Base-by-base conservation (phyloP, 2,797 vertebrate genomes). In the Lagorchestes hirsutus region DNA sequence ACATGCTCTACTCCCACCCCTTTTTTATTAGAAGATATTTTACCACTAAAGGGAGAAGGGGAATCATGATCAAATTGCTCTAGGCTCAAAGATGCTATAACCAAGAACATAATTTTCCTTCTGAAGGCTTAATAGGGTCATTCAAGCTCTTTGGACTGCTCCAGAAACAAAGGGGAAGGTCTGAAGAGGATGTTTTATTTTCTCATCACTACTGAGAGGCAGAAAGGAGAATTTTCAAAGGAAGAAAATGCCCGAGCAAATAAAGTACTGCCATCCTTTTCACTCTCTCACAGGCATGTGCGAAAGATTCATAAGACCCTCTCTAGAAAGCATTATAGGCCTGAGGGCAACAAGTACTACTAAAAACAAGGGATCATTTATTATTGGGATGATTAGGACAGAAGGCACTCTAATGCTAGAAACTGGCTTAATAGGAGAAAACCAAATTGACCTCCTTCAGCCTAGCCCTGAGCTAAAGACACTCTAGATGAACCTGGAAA, bases 1-100 rank as follows among this genome's bases (percentile, higher is more conserved):
- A 46, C 22, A 46, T 82, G 40, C 40, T 46, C 40, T 82, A 82
- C 74, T 82, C 74, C 18, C 74, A 82, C 40, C 40, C 9, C 74
- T 46, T 82, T 82, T 82, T 82, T 82, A 82, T 82, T 82, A 82
- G 74, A 82, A 82, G 74, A 82, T 46, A 82, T 82, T 82, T 82
- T 82, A 82, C 40, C 74, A 82, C 74, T 82, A 82, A 82, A 82
- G 74, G 74, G 74, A 82, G 22, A 82, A 46, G 3, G 22, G 74
- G 74, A 82, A 82, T 82, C 46, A 82, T 27, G n/a, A 40, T 82
- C 40, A 82, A 82, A 82, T 82, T 82, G n/a, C 74, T 82, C 74
- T 40, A 24, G 22, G 74, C 74, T 82, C 16, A 16, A 82, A 82
- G 74, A 82, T 82, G 74, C 74, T 82, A 82, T 82, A 82, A 82